A percentile compares a stretch with the other conserved stretches of the same genome.
Conservation (phyloP, 1,140 invertebrate species). For the Hylyphantes graminicola region DNA sequence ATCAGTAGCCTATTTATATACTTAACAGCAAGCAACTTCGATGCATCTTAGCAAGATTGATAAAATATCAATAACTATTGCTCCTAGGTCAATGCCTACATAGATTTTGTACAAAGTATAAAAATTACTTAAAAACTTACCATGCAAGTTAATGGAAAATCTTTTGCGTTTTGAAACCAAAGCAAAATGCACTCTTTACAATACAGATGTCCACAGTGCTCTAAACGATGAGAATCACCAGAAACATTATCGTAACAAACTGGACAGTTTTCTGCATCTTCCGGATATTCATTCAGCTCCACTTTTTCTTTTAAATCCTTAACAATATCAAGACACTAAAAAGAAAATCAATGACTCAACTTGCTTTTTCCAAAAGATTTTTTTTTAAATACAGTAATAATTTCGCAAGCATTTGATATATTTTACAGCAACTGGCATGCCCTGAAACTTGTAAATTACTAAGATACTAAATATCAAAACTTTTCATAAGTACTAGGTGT, state of each 20-base stretch:
- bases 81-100: too few relatives aligned
- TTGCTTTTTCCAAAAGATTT: background rate
- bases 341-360: background rate
- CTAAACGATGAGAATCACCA: constrained; percentile 29
- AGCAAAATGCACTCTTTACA: constrained; percentile 45
- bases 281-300: background rate
- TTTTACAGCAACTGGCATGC: too few relatives aligned
- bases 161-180: constrained; percentile 39
- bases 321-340: constrained; percentile 28
- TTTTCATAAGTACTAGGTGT: too few relatives aligned
- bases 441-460: too few relatives aligned
- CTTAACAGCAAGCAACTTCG: too few relatives aligned
- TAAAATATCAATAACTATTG: too few relatives aligned
- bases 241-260: constrained; percentile 29
- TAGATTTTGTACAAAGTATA: too few relatives aligned
- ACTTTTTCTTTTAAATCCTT: background rate
- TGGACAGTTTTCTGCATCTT: constrained; percentile 32
- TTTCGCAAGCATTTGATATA: too few relatives aligned
- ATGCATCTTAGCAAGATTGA: too few relatives aligned
- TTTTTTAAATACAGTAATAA: too few relatives aligned
- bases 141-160: constrained; percentile 33
- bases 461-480: too few relatives aligned
- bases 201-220: constrained; percentile 56
- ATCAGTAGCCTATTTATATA: too few relatives aligned
- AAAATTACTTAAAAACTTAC: constrained; percentile 16